Base-by-base conservation (phyloP, 1,140 invertebrate genomes). In the Dinothrombium tinctorium region DNA sequence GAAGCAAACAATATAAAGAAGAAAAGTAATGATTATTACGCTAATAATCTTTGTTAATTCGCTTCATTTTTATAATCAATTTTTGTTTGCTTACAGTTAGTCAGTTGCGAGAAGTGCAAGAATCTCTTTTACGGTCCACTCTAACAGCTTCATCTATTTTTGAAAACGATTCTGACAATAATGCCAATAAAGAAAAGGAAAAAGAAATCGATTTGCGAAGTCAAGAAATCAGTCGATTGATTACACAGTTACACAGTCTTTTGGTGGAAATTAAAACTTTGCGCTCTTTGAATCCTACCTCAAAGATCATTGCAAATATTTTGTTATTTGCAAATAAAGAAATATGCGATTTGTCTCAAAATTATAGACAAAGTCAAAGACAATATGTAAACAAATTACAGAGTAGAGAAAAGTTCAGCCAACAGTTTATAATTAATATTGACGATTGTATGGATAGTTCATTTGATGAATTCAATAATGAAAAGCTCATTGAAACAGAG, bases 291-390 rank as follows among this genome's bases (percentile, higher is more conserved):
- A 23, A 19, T 6, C 4, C 12, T 28, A 12, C 12, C 12, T 21
- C 23, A 21, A 36, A 36, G 11, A 35, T 45, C 6, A 28, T 45
- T 8, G 15, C 23, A 3, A 45, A 45, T 24, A 40, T 45, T 20
- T 38, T 45, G 29, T 39, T 41, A 41, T 45, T 15, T 28, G 40
- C 40, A 23, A 21, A 24, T 26, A 28, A 41, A 22, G 39, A 41
- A 17, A 29, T 45, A 2, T 17, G 15, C 11, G 12, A 35, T 14
- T 25, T 45, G 11, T 42, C 43, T 2, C 25, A 41, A 7, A 24
- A 22, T 12, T 45, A 35, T 37, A 38, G 43, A 12, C 33, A 31
- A 11, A 33, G 38, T 31, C 43, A 45, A 28, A 41, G 29, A n/a
- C n/a, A 19, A 14, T 45, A 41, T 31, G 5, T 45, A 6, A 29